A percentile compares a stretch with the other conserved stretches of the same genome.
Evolutionary conservation across 2,888 invertebrate genomes (phyloP).

Genomic region (Pristionchus fissidentatus): DNA sequence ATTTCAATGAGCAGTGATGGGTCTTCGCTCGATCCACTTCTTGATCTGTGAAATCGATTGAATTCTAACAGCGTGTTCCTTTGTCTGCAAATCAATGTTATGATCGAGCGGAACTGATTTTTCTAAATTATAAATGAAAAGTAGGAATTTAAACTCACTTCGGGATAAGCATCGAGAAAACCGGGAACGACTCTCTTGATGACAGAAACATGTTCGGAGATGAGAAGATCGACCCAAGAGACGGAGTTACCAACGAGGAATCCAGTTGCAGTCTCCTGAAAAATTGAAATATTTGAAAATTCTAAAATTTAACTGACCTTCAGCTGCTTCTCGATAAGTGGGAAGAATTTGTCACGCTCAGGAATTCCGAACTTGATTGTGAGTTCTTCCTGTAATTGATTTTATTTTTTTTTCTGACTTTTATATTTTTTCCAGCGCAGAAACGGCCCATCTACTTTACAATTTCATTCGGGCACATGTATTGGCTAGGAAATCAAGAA

Average conservation of each 20-base stretch:
- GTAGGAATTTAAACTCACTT: background rate
- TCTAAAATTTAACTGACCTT: background rate
- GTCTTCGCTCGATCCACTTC: constrained; percentile 12
- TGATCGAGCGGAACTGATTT: background rate
- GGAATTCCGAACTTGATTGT: background rate
- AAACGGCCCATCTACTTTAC: too few relatives aligned
- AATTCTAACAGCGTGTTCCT: background rate
- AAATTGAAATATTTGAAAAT: too few relatives aligned
- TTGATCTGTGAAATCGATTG: background rate
- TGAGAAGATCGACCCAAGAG: constrained; percentile 39
- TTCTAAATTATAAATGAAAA: background rate
- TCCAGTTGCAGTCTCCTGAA: constrained; percentile 24
- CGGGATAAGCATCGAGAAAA: constrained; percentile 8
- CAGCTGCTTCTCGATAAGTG: background rate
- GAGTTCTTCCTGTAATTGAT: background rate
- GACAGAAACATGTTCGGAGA: constrained; percentile 34
- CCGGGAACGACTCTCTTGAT: background rate
- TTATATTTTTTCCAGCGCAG: too few relatives aligned
- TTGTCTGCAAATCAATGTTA: background rate
- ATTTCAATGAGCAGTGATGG: background rate
- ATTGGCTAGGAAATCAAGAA: too few relatives aligned
- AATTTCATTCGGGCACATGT: too few relatives aligned
- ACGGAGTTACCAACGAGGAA: constrained; percentile 22
- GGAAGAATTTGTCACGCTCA: background rate
- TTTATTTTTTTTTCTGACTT: too few relatives aligned